A percentile compares a stretch with the other conserved stretches of the same genome.
Conservation (phyloP, 2,113 vertebrate genomes). For the Malurus elegans region DNA sequence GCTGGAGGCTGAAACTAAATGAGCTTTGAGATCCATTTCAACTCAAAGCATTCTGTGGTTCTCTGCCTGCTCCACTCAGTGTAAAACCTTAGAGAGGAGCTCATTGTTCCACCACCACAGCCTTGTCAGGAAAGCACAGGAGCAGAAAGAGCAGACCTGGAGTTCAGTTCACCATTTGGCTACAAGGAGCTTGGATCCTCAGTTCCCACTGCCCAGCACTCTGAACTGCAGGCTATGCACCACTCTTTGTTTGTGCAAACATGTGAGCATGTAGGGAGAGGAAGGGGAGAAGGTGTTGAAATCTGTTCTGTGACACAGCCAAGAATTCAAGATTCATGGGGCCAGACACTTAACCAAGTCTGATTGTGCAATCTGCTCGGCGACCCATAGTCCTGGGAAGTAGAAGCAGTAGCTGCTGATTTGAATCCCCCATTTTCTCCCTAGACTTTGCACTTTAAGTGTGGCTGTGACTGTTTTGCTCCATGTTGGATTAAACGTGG, state of each 20-base stretch:
- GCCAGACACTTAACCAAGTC: slow-evolving; percentile 19
- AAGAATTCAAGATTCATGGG: slow-evolving; percentile 27
- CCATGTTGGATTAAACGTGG: background rate
- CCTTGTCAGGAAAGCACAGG: background rate
- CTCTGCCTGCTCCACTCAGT: background rate
- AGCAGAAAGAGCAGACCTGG: background rate
- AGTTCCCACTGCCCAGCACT: background rate
- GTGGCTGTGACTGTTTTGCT: background rate
- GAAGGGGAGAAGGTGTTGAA: slow-evolving; percentile 42
- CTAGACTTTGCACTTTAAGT: background rate
- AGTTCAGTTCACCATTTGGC: background rate
- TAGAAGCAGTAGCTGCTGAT: background rate
- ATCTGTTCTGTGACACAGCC: background rate
- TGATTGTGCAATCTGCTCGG: background rate
- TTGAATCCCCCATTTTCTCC: background rate
- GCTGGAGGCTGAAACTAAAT: background rate
- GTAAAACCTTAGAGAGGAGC: background rate
- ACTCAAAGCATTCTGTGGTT: background rate
- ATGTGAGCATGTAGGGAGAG: background rate
- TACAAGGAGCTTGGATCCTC: background rate
- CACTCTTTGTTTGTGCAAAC: background rate
- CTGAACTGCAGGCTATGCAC: background rate
- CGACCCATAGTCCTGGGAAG: background rate
- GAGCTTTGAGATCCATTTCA: background rate
- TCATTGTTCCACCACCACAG: fast-evolving